phyloP scores from a whole-genome alignment of 2,113 vertebrate genomes.

The Planiliza haematocheilus region DNA sequence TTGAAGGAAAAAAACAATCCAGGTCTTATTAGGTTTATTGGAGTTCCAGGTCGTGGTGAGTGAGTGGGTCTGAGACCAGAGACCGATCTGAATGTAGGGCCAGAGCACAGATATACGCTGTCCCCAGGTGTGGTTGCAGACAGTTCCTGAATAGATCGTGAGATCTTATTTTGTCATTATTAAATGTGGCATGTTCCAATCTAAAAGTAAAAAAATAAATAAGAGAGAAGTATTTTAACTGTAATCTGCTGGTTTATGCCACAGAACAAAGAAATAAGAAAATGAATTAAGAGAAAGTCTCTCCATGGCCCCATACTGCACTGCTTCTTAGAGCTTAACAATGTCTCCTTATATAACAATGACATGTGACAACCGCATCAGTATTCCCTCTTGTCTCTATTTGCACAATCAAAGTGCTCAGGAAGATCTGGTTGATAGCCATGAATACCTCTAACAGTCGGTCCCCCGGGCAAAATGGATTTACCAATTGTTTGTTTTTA shows the following conservation, averaged over 20 bases:
- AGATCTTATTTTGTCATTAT: too few relatives aligned
- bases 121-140: too few relatives aligned
- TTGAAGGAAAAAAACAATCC: too few relatives aligned
- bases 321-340: constrained; percentile 6
- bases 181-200: too few relatives aligned
- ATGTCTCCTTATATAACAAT: not conserved
- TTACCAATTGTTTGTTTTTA: constrained; percentile 77
- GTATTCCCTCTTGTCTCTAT: constrained; percentile 5
- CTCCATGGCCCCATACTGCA: not conserved
- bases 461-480: constrained; percentile 54
- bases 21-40: too few relatives aligned
- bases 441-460: constrained; percentile 53
- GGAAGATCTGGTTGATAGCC: constrained; percentile 48
- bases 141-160: too few relatives aligned
- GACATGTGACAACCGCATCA: constrained; percentile 22
- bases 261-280: constrained; percentile 13
- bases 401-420: constrained; percentile 17
- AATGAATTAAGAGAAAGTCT: not conserved
- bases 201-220: too few relatives aligned
- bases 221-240: not conserved
- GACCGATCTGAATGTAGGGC: too few relatives aligned
- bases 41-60: too few relatives aligned
- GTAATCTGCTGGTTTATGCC: not conserved
- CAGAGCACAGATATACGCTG: too few relatives aligned
- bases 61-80: too few relatives aligned